These are phyloP conservation scores for Paguma larvata DNA, from an alignment of 2,797 vertebrate genomes.

Conservation along the genomic window DNA sequence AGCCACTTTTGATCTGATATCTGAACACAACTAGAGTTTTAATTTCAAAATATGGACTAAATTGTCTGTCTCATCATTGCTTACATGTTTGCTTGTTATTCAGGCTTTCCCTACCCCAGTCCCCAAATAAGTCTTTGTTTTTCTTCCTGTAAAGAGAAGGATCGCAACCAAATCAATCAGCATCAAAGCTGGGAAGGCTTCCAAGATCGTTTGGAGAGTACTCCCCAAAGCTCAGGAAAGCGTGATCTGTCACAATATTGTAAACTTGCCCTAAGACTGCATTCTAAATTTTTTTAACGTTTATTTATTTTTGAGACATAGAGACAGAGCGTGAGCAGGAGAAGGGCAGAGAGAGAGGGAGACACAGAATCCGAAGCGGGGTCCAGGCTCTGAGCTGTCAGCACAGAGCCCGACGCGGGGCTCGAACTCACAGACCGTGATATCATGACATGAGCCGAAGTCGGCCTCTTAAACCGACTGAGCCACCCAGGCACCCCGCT, in stretches of 20 bases:
- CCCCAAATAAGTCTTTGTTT: neutral
- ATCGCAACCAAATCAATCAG: neutral
- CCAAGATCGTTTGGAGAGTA: slow-evolving; percentile 49
- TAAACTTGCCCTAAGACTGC: neutral
- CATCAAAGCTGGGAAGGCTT: slow-evolving; percentile 44
- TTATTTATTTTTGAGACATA: too few relatives aligned
- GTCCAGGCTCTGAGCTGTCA: too few relatives aligned
- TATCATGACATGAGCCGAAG: too few relatives aligned
- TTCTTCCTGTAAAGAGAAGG: slow-evolving; percentile 30
- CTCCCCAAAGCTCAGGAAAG: neutral
- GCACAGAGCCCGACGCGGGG: too few relatives aligned
- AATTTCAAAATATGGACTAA: slow-evolving; percentile 28
- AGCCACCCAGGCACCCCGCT: too few relatives aligned
- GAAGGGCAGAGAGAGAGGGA: too few relatives aligned
- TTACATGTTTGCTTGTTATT: neutral
- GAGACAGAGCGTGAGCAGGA: too few relatives aligned
- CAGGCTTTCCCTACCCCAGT: neutral
- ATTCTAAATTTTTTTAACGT: neutral
- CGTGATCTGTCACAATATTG: neutral
- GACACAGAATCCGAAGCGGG: too few relatives aligned
- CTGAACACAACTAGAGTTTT: neutral
- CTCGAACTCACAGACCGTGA: too few relatives aligned
- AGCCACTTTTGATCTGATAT: neutral
- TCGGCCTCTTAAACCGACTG: too few relatives aligned
- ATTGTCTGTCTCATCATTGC: neutral